Evolutionary conservation across 2,888 invertebrate genomes (phyloP), one percentile per base, ranked within the genome.

Genomic region (Pterobdella sp.): DNA sequence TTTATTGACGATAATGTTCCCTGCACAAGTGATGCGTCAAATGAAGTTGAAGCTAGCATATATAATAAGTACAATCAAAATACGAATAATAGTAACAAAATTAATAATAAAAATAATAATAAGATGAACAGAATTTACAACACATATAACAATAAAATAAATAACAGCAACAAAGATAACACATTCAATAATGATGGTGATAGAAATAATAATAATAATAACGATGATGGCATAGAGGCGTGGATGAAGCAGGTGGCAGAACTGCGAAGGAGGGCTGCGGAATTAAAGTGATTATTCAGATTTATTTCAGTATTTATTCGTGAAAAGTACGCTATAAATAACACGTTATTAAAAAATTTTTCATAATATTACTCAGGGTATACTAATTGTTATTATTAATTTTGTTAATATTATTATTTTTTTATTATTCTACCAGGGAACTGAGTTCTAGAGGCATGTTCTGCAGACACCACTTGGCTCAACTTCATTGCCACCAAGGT

Each of bases 221-320:
- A 7, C 42, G 10, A 42, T 18, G 42, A 42, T 56, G 10, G n/a
- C 18, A 26, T 56, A 22, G 60, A 56, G 18, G 60, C 60, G 60
- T 56, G 60, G 60, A 26, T 56, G n/a, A 22, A 56, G n/a, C 60
- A 56, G n/a, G 60, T 56, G 60, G 60, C 60, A 14, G 60, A 56
- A 26, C n/a, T 56, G n/a, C 60, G 60, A 22, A 56, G n/a, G 60
- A 56, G 60, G n/a, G 60, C 60, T 26, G n/a, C 4, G 18, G 60
- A 56, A n/a, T 26, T 56, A 26, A 56, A n/a, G 60, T 56, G 18
- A 4, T 22, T 56, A 3, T 26, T 42, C 22, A 14, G 49, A 14
- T 22, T n/a, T n/a, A n/a, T n/a, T n/a, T n/a, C n/a, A n/a, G n/a
- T 42, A 42, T 42, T 42, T 42, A 42, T 14, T 42, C 10, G 10